Percentiles rank a stretch among this genome's conserved stretches.
These are phyloP conservation scores for Channa argus DNA, from an alignment of 2,113 vertebrate genomes.

Conservation along the genomic window DNA sequence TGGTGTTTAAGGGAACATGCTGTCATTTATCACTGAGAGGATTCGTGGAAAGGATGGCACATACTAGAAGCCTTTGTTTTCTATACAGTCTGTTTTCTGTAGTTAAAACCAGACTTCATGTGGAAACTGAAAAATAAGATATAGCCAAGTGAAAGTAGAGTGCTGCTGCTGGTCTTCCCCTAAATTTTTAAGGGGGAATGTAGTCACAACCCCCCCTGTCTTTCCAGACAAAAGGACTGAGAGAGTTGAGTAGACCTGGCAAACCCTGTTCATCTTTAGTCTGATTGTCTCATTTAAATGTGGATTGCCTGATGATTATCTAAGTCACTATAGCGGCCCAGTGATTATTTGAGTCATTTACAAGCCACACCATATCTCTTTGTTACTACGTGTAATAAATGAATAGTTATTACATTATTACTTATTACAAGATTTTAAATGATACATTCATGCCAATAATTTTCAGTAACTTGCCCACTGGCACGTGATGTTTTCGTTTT, in stretches of 20 bases:
- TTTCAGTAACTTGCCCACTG: not conserved
- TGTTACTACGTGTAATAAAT: not conserved
- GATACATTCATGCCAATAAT: not conserved
- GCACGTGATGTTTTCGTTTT: not conserved
- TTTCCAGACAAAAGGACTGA: too few species aligned
- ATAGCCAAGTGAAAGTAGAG: constrained; percentile 43
- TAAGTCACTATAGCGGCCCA: constrained; percentile 1
- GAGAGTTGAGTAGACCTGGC: not conserved
- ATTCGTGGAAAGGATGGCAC: constrained; percentile 56
- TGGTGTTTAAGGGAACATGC: constrained; percentile 27
- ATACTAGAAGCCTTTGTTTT: too few species aligned
- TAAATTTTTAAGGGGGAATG: constrained; percentile 20
- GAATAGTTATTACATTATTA: too few species aligned
- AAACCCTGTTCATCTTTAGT: not conserved
- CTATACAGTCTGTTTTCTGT: not conserved
- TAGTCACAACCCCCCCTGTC: too few species aligned
- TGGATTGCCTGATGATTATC: too few species aligned
- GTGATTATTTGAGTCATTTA: constrained; percentile 2
- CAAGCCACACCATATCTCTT: not conserved
- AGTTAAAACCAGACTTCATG: constrained; percentile 34
- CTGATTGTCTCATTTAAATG: not conserved
- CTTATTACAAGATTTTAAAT: not conserved
- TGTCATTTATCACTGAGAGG: constrained; percentile 36
- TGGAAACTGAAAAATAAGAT: constrained; percentile 12
- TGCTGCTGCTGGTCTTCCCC: constrained; percentile 18